These are phyloP conservation scores for Heterohyrax brucei DNA, from an alignment of 2,797 vertebrate genomes.

Conservation along the genomic window DNA sequence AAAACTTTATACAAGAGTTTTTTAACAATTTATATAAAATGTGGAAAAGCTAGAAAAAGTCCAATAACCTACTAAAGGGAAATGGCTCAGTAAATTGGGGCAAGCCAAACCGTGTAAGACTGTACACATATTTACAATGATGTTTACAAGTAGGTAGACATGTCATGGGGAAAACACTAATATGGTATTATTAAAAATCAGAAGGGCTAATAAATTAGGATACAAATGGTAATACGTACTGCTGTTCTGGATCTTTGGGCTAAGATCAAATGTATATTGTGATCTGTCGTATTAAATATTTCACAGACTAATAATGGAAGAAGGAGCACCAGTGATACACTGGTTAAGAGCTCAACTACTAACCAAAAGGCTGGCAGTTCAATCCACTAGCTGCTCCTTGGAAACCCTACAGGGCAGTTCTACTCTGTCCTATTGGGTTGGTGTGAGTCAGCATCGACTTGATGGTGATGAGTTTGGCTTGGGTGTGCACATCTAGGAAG, in stretches of 20 bases:
- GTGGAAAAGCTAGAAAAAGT: neutral
- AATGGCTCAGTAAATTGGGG: neutral
- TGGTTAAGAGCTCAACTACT: too few species aligned
- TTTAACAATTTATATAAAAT: slow-evolving; percentile 14
- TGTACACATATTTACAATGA: slow-evolving; percentile 26
- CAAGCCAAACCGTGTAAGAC: neutral
- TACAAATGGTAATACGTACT: neutral
- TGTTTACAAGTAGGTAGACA: slow-evolving; percentile 16
- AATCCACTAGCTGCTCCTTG: too few species aligned
- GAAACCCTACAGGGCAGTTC: too few species aligned
- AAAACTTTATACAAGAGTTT: neutral
- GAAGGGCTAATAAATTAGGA: neutral
- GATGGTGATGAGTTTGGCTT: too few species aligned
- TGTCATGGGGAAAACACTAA: neutral
- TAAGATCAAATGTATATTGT: neutral
- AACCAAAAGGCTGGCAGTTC: too few species aligned
- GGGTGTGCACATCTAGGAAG: too few species aligned
- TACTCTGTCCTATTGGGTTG: too few species aligned
- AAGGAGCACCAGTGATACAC: neutral
- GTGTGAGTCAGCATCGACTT: too few species aligned
- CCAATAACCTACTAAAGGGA: neutral
- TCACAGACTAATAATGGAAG: slow-evolving; percentile 13
- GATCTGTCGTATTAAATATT: slow-evolving; percentile 41
- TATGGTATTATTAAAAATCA: neutral
- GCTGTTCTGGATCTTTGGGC: neutral